A percentile compares a stretch with the other conserved stretches of the same genome.
Evolutionary conservation across 1,140 invertebrate species (phyloP).

Genomic region (Penaeus chinensis): DNA sequence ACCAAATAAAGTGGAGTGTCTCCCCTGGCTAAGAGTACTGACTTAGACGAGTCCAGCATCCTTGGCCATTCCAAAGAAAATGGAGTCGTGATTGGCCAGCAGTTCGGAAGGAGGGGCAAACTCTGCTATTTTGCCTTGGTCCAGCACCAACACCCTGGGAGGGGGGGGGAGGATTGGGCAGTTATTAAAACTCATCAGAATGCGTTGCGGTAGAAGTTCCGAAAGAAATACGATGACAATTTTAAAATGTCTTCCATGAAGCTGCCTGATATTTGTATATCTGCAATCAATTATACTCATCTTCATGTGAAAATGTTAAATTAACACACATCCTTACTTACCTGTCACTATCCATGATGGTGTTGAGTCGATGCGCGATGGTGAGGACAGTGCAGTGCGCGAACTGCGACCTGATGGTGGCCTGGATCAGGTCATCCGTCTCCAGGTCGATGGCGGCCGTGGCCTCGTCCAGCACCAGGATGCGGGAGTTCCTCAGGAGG

Average conservation of each 20-base stretch:
- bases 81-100: conserved; percentile 79
- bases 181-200: no score
- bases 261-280: no score
- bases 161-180: background rate
- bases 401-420: conserved; percentile 90
- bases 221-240: no score
- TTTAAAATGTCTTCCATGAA: background rate
- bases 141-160: conserved; percentile 86
- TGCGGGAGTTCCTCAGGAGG: conserved; percentile 87
- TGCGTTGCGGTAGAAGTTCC: no score
- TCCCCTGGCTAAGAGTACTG: no score
- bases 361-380: conserved; percentile 94
- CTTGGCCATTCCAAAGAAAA: conserved; percentile 94
- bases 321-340: conserved; percentile 70
- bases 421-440: conserved; percentile 91
- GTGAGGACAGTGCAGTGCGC: conserved; percentile 91
- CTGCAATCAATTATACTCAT: no score
- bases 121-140: conserved; percentile 84
- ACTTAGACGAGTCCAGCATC: conserved; percentile 78
- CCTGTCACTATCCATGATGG: conserved; percentile 76
- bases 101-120: conserved; percentile 83
- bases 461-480: conserved; percentile 92
- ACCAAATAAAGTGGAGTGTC: no score
- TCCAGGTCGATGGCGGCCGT: conserved; percentile 93
- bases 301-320: conserved; percentile 65